These are phyloP conservation scores for Melanotaenia trifasciata DNA, from an alignment of 2,797 vertebrate genomes.

Conservation along the genomic window DNA sequence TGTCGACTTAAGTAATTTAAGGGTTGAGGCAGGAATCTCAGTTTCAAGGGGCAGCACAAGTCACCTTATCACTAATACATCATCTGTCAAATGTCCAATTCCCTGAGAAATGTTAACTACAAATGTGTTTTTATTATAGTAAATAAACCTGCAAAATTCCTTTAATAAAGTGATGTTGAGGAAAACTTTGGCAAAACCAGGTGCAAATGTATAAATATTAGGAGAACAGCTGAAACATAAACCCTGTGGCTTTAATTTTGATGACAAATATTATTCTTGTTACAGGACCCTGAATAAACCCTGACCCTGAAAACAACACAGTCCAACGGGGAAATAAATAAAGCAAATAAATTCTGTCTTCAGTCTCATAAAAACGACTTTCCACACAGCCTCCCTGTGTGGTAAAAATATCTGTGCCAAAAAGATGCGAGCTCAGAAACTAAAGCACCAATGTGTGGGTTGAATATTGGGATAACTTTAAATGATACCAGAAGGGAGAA, in stretches of 20 bases:
- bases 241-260: constrained; percentile 7
- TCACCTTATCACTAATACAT: constrained; percentile 8
- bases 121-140: constrained; percentile 3
- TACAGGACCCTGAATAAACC: constrained; percentile 12
- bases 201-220: neutral
- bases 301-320: constrained; percentile 26
- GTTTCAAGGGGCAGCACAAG: constrained; percentile 29
- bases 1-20: constrained; percentile 36
- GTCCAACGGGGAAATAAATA: constrained; percentile 30
- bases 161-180: neutral
- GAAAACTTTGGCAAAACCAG: neutral
- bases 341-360: constrained; percentile 23
- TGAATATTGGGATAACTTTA: constrained; percentile 39
- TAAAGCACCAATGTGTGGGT: constrained; percentile 5
- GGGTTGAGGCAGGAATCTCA: constrained; percentile 22
- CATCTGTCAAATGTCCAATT: neutral
- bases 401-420: constrained; percentile 23
- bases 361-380: constrained; percentile 24
- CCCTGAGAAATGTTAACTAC: neutral
- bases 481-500: constrained; percentile 47
- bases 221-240: constrained; percentile 9
- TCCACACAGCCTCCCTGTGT: constrained; percentile 13
- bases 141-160: constrained; percentile 3
- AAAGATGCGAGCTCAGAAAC: constrained; percentile 36
- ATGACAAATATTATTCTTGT: constrained; percentile 14